These are phyloP conservation scores for Lathronympha strigana DNA, from an alignment of 2,888 invertebrate genomes.

Conservation along the genomic window DNA sequence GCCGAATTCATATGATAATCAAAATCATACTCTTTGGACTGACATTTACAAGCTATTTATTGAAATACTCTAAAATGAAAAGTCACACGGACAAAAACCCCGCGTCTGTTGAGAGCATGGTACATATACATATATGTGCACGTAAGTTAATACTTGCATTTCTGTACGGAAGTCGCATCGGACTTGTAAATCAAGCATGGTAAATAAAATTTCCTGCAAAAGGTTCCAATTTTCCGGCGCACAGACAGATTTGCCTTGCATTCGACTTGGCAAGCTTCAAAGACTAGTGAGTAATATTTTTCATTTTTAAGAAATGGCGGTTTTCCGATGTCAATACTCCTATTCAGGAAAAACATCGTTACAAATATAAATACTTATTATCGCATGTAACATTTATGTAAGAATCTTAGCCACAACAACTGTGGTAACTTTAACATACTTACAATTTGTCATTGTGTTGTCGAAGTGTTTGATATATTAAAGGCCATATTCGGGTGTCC, in stretches of 20 bases:
- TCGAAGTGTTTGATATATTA: no score
- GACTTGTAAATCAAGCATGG: conserved; percentile 42
- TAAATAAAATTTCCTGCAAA: conserved; percentile 59
- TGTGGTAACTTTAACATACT: no score
- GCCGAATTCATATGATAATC: no score
- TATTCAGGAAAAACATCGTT: conserved; percentile 24
- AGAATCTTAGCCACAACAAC: no score
- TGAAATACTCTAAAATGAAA: not conserved
- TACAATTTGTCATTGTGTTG: no score
- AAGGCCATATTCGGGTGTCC: no score
- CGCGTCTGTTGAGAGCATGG: not conserved
- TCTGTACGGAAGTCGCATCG: conserved; percentile 32
- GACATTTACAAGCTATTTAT: no score
- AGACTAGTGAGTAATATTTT: conserved; percentile 56
- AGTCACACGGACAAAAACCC: not conserved
- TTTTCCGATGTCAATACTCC: conserved; percentile 50
- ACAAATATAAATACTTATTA: no score
- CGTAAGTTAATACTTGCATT: conserved; percentile 9
- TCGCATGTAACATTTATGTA: no score
- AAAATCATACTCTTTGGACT: no score
- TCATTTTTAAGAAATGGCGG: conserved; percentile 53
- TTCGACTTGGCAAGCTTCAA: conserved; percentile 61
- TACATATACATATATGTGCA: not conserved
- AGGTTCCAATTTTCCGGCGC: conserved; percentile 62
- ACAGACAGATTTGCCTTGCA: conserved; percentile 60